Conservation (phyloP, 35 echinoderm and acorn worm genomes). For the Lytechinus variegatus region DNA sequence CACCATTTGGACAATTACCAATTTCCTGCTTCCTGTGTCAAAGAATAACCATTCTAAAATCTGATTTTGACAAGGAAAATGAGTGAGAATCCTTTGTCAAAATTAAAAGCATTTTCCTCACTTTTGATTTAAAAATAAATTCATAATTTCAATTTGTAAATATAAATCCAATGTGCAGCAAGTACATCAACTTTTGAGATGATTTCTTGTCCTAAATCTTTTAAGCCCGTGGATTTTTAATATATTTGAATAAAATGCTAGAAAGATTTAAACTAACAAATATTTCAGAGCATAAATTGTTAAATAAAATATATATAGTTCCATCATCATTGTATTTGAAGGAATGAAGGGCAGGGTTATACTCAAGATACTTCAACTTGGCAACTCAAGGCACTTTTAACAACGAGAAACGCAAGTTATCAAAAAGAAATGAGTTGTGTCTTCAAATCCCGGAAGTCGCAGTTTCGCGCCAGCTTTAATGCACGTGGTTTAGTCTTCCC, state of each 20-base stretch:
- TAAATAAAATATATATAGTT: no score
- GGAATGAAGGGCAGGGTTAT: background rate
- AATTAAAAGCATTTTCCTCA: background rate
- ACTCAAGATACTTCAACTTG: background rate
- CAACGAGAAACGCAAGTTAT: background rate
- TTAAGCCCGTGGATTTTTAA: no score
- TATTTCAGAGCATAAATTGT: no score
- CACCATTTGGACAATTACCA: conserved; percentile 30
- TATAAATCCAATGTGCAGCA: no score
- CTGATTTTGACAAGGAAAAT: background rate
- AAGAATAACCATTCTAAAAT: background rate
- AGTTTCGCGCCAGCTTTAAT: conserved; percentile 55
- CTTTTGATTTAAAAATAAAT: no score
- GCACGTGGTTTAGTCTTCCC: conserved; percentile 9
- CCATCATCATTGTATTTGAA: no score
- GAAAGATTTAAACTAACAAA: no score
- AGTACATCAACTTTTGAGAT: no score
- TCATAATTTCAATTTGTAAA: no score
- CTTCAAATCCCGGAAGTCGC: background rate
- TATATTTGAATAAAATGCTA: no score
- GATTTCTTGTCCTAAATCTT: background rate
- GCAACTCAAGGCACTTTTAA: background rate
- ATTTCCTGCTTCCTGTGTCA: conserved; percentile 29
- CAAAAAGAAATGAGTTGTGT: background rate
- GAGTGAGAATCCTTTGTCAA: background rate